Conservation (phyloP, 1,140 invertebrate genomes). For the Marisa cornuarietis region DNA sequence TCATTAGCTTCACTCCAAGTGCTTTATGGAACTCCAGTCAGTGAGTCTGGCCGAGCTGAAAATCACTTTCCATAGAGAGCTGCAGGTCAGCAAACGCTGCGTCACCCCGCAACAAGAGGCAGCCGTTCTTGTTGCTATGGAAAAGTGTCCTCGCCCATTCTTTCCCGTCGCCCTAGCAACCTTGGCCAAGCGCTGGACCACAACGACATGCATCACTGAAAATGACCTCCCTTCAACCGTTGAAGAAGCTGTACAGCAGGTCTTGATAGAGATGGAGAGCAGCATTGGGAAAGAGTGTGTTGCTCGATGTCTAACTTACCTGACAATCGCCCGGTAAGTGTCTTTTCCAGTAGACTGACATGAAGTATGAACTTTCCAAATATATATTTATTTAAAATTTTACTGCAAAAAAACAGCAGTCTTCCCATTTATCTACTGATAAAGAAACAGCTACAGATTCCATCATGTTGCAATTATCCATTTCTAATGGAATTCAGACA, state of each 20-base stretch:
- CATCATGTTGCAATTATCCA: too few species aligned
- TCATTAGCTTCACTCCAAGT: neutral
- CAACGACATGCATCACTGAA: neutral
- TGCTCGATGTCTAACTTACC: neutral
- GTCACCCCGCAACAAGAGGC: neutral
- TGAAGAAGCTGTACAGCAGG: neutral
- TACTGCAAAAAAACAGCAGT: too few species aligned
- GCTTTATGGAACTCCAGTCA: neutral
- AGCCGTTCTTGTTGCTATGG: neutral
- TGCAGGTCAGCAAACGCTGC: neutral
- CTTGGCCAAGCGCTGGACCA: constrained; percentile 6
- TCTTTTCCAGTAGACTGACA: too few species aligned
- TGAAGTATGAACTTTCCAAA: too few species aligned
- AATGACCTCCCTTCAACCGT: neutral
- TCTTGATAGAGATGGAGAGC: neutral
- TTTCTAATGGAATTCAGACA: too few species aligned
- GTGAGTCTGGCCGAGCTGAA: neutral
- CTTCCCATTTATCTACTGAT: too few species aligned
- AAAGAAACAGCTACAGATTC: too few species aligned
- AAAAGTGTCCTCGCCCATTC: neutral
- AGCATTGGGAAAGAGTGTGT: constrained; percentile 5
- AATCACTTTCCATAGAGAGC: neutral
- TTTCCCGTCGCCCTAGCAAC: neutral
- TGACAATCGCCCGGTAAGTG: constrained; percentile 4
- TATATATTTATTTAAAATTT: too few species aligned